Evolutionary conservation across 2,888 invertebrate genomes (phyloP).

Genomic region (Drosophila helvetica): DNA sequence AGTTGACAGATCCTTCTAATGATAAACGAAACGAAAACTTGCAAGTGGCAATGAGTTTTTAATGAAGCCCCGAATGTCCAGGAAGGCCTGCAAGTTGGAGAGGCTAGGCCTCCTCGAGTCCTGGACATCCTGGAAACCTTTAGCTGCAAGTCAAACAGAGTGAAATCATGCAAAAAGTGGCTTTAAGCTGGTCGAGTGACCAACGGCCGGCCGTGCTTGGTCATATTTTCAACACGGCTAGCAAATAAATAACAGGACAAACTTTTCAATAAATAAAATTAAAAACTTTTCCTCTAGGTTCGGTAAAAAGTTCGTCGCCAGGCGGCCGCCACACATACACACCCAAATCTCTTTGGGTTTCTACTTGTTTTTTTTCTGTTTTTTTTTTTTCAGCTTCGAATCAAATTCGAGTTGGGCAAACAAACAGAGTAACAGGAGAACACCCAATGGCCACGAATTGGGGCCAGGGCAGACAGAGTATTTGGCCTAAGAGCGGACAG

Average conservation of each 20-base stretch:
- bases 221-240: conserved; percentile 73
- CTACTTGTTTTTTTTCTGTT: conserved; percentile 22
- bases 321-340: conserved; percentile 40
- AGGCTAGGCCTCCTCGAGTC: background rate
- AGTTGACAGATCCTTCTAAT: conserved; percentile 48
- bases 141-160: conserved; percentile 33
- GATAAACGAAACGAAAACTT: conserved; percentile 58
- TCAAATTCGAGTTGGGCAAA: conserved; percentile 68
- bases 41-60: conserved; percentile 73
- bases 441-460: conserved; percentile 21
- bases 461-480: conserved; percentile 11
- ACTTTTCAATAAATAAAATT: conserved; percentile 80
- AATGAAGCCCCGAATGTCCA: conserved; percentile 61
- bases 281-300: conserved; percentile 67
- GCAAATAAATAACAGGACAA: conserved; percentile 74
- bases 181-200: conserved; percentile 51
- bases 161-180: conserved; percentile 21
- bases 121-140: background rate
- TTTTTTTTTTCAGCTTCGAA: conserved; percentile 33
- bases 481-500: conserved; percentile 37
- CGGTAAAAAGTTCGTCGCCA: conserved; percentile 76
- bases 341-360: conserved; percentile 37
- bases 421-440: conserved; percentile 51
- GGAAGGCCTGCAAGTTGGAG: conserved; percentile 12
- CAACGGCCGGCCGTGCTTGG: conserved; percentile 36